Evolutionary conservation across 2,888 invertebrate genomes (phyloP).

Genomic region (Hoplodrina ambigua): DNA sequence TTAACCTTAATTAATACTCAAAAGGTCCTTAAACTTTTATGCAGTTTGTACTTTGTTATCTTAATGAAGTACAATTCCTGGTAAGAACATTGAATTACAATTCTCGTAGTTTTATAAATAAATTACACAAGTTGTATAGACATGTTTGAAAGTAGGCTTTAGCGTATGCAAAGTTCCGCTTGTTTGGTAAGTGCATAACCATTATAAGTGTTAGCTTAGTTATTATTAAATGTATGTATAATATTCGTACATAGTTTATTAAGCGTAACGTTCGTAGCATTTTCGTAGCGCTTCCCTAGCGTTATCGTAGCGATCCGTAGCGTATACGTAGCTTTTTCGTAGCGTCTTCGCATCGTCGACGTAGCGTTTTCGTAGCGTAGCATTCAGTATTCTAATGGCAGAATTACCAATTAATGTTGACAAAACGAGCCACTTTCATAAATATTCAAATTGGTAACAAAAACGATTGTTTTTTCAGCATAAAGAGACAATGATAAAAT

Average conservation of each 20-base stretch:
- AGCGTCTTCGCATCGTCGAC: too few species aligned
- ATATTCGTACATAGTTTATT: not conserved
- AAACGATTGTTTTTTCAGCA: not conserved
- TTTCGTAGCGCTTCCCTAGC: not conserved
- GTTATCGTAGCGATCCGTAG: conserved; percentile 2
- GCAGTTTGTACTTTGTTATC: not conserved
- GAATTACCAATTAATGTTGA: not conserved
- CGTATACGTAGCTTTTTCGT: not conserved
- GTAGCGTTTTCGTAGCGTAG: not conserved
- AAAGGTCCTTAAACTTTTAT: conserved; percentile 39
- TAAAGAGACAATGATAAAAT: too few species aligned
- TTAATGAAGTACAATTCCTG: conserved; percentile 15
- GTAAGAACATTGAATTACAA: not conserved
- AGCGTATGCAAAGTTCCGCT: not conserved
- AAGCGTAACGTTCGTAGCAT: not conserved
- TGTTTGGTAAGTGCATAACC: not conserved
- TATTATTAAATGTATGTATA: not conserved
- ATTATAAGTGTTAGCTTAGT: not conserved
- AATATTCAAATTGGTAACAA: too few species aligned
- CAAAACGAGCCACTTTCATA: too few species aligned
- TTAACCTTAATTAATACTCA: conserved; percentile 44
- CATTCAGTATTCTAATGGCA: not conserved
- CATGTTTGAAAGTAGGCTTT: conserved; percentile 3
- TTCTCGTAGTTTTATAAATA: conserved; percentile 2
- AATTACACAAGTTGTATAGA: conserved; percentile 3